These are phyloP conservation scores for Eudyptes chrysolophus DNA, from an alignment of 2,113 vertebrate genomes.

Conservation along the genomic window DNA sequence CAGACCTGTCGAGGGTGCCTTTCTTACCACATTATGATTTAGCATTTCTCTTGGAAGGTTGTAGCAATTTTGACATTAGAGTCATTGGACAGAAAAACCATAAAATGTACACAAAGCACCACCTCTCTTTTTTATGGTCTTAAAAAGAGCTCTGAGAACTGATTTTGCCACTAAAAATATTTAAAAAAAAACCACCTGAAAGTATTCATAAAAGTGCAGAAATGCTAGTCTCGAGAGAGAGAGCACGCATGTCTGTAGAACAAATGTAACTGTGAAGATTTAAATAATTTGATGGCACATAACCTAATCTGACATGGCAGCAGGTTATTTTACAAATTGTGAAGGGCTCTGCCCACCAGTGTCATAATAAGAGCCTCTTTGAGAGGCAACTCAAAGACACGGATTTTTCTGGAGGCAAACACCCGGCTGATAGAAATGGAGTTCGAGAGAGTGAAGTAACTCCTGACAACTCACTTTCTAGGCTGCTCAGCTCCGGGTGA, in stretches of 20 bases:
- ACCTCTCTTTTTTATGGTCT: neutral
- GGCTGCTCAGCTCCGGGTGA: neutral
- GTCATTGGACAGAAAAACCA: slow-evolving; percentile 50
- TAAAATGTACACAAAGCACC: neutral
- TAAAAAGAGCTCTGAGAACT: neutral
- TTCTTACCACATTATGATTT: slow-evolving; percentile 47
- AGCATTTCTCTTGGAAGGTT: slow-evolving; percentile 17
- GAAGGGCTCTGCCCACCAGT: slow-evolving; percentile 41
- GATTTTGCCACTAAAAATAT: neutral
- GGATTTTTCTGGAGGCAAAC: slow-evolving; percentile 28
- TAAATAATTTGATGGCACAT: slow-evolving; percentile 62
- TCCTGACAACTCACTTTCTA: rapidly evolving
- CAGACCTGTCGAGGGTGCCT: slow-evolving; percentile 41
- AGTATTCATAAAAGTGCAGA: neutral
- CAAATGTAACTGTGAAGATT: slow-evolving; percentile 51
- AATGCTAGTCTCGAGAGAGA: slow-evolving; percentile 1
- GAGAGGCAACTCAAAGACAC: neutral
- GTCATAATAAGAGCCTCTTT: slow-evolving; percentile 31
- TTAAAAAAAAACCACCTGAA: neutral
- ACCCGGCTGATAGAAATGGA: neutral
- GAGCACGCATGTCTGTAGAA: neutral
- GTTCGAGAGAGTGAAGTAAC: neutral
- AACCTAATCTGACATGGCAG: slow-evolving; percentile 66
- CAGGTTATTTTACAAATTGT: slow-evolving; percentile 62
- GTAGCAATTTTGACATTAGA: slow-evolving; percentile 40